Evolutionary conservation across 1,140 invertebrate genomes (phyloP), one percentile per base, ranked within the genome.

Genomic region (Scylla paramamosain): DNA sequence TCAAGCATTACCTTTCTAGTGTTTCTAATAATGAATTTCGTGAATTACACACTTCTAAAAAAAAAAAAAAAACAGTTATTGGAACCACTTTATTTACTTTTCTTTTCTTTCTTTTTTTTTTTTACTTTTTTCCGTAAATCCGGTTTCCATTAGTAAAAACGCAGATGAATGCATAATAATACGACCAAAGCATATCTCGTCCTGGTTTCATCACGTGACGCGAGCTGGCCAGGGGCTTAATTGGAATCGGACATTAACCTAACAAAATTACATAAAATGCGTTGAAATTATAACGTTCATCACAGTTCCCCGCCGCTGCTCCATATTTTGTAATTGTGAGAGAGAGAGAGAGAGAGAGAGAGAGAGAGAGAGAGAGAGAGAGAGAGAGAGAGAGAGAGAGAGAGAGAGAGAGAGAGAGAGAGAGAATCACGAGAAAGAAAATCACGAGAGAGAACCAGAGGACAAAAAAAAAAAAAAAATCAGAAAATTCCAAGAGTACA

Each of bases 191-290:
- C 67, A 77, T 25, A n/a, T n/a, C 25, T 25, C 67, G 67, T 20
- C 67, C 67, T n/a, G 67, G 67, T 77, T 77, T 77, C 67, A 77
- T 77, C 67, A 77, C 6, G n/a, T 77, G n/a, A 77, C 67, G 20
- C 67, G 67, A 12, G 4, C 6, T 7, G 67, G 67, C 67, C 25
- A 12, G 20, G n/a, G 6, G 20, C 67, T n/a, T 77, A 77, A 77
- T 77, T 77, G 67, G 67, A 77, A 77, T 25, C 67, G 16, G n/a
- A 77, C 20, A 77, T 77, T 77, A 77, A n/a, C 12, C 20, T 77
- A 77, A 77, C 67, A 77, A 77, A 77, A 77, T 77, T n/a, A 77
- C n/a, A n/a, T 77, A n/a, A 77, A 77, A 77, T n/a, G 67, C n/a
- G 20, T 77, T n/a, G 67, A n/a, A 77, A 77, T 77, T 77, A 77